These are phyloP conservation scores for Microtus oregoni DNA, from an alignment of 2,113 vertebrate species.

Conservation along the genomic window DNA sequence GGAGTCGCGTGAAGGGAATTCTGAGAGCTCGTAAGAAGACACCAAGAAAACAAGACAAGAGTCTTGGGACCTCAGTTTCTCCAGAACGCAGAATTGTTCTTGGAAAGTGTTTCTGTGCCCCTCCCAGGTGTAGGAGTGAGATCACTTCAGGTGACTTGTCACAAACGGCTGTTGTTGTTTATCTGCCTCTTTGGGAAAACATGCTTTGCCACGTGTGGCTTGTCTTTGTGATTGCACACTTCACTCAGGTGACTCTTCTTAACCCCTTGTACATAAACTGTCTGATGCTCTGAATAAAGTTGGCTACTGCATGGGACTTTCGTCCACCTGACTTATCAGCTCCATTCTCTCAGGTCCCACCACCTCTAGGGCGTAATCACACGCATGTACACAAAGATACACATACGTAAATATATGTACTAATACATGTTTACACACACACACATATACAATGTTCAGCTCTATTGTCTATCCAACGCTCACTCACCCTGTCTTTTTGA, in stretches of 20 bases:
- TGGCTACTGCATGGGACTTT: background rate
- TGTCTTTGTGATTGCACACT: background rate
- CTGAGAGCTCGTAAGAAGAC: background rate
- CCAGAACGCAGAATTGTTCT: background rate
- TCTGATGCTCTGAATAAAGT: background rate
- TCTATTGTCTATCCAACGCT: too few species aligned
- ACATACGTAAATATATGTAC: background rate
- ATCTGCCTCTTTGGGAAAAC: background rate
- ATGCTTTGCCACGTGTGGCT: background rate
- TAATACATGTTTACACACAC: rapidly evolving
- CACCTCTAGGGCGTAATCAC: background rate
- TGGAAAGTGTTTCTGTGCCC: too few species aligned
- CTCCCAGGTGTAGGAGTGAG: background rate
- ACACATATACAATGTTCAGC: too few species aligned
- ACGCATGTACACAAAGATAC: background rate
- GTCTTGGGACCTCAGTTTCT: background rate
- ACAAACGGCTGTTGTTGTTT: background rate
- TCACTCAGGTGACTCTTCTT: background rate
- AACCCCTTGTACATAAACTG: background rate
- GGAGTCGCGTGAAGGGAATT: background rate
- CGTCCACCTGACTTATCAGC: background rate
- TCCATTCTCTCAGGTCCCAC: background rate
- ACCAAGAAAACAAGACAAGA: background rate
- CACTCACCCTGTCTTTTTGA: background rate
- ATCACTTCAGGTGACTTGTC: too few species aligned